Percentiles rank a stretch among this genome's conserved stretches.
phyloP scores from a whole-genome alignment of 2,888 invertebrate species.

The Andrena bicolor region DNA sequence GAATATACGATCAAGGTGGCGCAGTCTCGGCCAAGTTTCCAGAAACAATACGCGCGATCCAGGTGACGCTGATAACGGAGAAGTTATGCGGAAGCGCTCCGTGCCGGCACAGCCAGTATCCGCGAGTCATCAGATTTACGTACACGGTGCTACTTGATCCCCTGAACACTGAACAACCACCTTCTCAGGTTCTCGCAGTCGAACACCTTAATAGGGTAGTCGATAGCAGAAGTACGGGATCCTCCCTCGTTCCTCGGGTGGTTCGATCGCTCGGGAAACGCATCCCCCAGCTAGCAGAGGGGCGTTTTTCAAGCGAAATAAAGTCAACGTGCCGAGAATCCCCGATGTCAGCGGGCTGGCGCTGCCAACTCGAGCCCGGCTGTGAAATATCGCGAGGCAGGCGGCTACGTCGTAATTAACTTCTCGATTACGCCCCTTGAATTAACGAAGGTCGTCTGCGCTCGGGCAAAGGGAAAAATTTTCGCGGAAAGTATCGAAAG shows the following conservation, averaged over 20 bases:
- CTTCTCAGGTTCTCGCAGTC: constrained; percentile 2
- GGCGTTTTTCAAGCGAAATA: constrained; percentile 16
- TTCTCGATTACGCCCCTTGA: constrained; percentile 44
- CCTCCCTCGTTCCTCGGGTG: neutral
- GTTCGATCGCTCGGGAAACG: neutral
- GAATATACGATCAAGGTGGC: constrained; percentile 21
- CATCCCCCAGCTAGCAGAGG: neutral
- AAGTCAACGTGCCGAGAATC: constrained; percentile 43
- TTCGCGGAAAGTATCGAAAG: constrained; percentile 3
- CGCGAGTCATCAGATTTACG: constrained; percentile 27
- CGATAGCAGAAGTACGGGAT: neutral
- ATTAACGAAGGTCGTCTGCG: constrained; percentile 37
- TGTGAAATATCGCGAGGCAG: constrained; percentile 37
- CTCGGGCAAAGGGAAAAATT: constrained; percentile 19
- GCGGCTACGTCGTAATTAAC: constrained; percentile 45
- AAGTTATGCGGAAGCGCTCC: constrained; percentile 35
- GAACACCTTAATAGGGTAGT: constrained; percentile 3
- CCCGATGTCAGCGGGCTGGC: neutral
- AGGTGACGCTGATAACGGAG: constrained; percentile 41
- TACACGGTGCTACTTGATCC: neutral
- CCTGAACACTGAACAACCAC: neutral
- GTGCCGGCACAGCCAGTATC: neutral
- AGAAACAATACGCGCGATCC: constrained; percentile 33
- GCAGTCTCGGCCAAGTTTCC: constrained; percentile 12
- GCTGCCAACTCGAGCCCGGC: constrained; percentile 1